Evolutionary conservation across 2,888 invertebrate species (phyloP).

Genomic region (Hyposoter dolosus): DNA sequence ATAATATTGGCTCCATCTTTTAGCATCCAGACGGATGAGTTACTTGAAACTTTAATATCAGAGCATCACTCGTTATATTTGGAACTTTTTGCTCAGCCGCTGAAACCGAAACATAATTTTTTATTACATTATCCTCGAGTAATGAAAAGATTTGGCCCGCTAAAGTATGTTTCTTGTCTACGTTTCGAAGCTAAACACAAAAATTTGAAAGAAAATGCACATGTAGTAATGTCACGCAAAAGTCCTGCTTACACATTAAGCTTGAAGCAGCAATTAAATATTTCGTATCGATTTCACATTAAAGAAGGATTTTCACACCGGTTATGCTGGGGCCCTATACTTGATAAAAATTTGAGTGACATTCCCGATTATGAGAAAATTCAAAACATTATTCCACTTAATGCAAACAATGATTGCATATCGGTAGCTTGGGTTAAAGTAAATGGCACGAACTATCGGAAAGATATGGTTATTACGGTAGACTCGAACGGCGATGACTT

Average conservation of each 20-base stretch:
- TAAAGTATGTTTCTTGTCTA: conserved; percentile 44
- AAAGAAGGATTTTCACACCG: not conserved
- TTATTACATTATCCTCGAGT: conserved; percentile 38
- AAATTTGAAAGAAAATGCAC: conserved; percentile 48
- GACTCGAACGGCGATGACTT: too few relatives aligned
- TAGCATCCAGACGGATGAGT: conserved; percentile 32
- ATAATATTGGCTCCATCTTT: conserved; percentile 32
- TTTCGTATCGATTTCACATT: not conserved
- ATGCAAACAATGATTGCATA: too few relatives aligned
- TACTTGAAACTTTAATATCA: conserved; percentile 39
- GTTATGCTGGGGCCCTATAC: not conserved
- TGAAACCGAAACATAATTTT: conserved; percentile 59
- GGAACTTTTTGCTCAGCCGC: conserved; percentile 41
- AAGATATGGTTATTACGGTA: too few relatives aligned
- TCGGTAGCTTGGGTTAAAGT: too few relatives aligned
- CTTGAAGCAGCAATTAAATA: not conserved
- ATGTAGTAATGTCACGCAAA: conserved; percentile 37
- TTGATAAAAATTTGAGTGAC: not conserved
- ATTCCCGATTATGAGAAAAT: too few relatives aligned
- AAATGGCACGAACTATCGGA: too few relatives aligned
- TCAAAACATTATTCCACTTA: too few relatives aligned
- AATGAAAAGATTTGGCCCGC: conserved; percentile 47
- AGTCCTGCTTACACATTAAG: not conserved
- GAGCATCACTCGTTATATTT: conserved; percentile 40
- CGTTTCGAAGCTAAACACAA: conserved; percentile 58